Percentiles rank a stretch among this genome's conserved stretches.
phyloP scores from a whole-genome alignment of 1,140 invertebrate species.

The Aphaenogaster floridana region DNA sequence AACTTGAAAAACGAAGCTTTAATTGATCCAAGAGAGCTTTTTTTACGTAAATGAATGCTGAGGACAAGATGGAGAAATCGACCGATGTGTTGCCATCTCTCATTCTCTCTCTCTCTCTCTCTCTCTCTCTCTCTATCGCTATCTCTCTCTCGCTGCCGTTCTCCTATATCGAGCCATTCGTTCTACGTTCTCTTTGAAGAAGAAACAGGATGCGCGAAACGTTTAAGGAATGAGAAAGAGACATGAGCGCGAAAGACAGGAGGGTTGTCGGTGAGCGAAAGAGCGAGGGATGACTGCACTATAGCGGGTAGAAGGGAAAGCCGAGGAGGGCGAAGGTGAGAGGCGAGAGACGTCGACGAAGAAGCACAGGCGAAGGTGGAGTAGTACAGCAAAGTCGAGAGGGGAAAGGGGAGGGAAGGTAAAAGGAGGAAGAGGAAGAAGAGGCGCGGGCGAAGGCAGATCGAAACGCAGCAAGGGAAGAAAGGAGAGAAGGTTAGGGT shows the following conservation, averaged over 20 bases:
- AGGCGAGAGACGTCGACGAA: slow-evolving; percentile 58
- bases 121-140: slow-evolving; percentile 26
- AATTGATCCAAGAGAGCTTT: slow-evolving; percentile 55
- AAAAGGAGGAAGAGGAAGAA: slow-evolving; percentile 66
- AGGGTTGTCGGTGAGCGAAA: slow-evolving; percentile 68
- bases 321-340: slow-evolving; percentile 44
- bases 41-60: slow-evolving; percentile 57
- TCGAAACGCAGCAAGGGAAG: slow-evolving; percentile 72
- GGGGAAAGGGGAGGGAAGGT: slow-evolving; percentile 23
- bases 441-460: slow-evolving; percentile 67
- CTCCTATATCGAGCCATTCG: slow-evolving; percentile 30
- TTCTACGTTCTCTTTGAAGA: slow-evolving; percentile 55
- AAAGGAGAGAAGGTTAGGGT: slow-evolving; percentile 72
- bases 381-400: slow-evolving; percentile 10
- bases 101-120: slow-evolving; percentile 15
- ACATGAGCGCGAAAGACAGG: slow-evolving; percentile 65
- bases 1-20: slow-evolving; percentile 28
- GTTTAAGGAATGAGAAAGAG: slow-evolving; percentile 61
- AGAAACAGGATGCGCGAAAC: slow-evolving; percentile 75
- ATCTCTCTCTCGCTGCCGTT: neutral
- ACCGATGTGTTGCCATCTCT: slow-evolving; percentile 41
- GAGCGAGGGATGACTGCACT: slow-evolving; percentile 63
- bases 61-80: slow-evolving; percentile 69
- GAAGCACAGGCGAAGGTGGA: slow-evolving; percentile 28
- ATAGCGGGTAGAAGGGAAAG: slow-evolving; percentile 17